phyloP scores from a whole-genome alignment of 2,797 vertebrate genomes.

The Cephalopachus bancanus region DNA sequence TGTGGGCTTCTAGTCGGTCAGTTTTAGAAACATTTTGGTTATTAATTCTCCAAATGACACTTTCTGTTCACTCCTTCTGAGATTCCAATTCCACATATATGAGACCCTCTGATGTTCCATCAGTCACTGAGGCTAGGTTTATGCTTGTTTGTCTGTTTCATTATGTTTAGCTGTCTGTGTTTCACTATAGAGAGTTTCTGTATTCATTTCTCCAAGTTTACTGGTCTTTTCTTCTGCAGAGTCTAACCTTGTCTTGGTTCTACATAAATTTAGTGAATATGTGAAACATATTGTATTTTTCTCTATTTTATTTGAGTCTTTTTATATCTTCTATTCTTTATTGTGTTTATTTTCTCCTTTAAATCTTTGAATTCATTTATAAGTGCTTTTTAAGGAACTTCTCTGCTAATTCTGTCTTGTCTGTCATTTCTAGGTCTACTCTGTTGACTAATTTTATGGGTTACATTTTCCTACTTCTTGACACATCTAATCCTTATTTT shows the following conservation, averaged over 20 bases:
- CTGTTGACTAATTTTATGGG: slow-evolving; percentile 6
- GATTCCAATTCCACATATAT: neutral
- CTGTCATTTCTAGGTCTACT: neutral
- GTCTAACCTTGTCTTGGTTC: neutral
- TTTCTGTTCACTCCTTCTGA: slow-evolving; percentile 5
- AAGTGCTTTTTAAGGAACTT: neutral
- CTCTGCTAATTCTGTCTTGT: neutral
- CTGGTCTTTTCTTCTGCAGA: neutral
- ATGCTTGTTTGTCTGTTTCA: neutral
- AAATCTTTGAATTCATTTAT: neutral
- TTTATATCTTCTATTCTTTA: neutral
- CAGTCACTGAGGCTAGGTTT: neutral
- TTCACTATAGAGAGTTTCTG: neutral
- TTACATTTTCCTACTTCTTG: neutral
- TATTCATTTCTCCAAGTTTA: neutral
- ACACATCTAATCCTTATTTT: neutral
- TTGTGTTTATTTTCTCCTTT: slow-evolving; percentile 47
- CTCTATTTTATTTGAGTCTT: neutral
- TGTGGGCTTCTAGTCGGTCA: neutral
- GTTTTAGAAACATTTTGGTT: neutral
- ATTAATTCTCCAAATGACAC: neutral
- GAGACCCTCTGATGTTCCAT: neutral
- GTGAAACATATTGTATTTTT: neutral
- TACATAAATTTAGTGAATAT: neutral
- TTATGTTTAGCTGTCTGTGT: neutral